These are phyloP conservation scores for Musca vetustissima DNA, from an alignment of 1,140 invertebrate genomes.

Conservation along the genomic window DNA sequence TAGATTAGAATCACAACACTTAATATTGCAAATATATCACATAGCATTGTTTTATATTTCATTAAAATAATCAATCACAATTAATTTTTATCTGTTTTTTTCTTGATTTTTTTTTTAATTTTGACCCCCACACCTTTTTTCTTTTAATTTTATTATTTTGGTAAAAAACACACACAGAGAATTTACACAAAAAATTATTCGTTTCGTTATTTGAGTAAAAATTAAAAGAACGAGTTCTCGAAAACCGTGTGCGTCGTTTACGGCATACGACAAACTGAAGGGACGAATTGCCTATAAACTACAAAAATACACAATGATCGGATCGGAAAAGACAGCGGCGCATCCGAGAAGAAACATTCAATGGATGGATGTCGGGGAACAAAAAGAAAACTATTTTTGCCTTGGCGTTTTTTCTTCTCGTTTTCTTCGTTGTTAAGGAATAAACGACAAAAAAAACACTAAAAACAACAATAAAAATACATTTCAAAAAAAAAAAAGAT, in stretches of 20 bases:
- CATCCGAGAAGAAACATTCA: background rate
- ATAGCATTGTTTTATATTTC: background rate
- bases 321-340: slow-evolving; percentile 8
- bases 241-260: slow-evolving; percentile 21
- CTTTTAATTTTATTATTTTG: background rate
- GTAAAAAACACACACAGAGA: background rate
- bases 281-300: slow-evolving; percentile 11
- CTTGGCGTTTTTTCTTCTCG: too few species aligned
- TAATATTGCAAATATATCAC: background rate
- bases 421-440: too few species aligned
- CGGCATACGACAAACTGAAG: slow-evolving; percentile 25
- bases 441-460: too few species aligned
- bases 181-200: slow-evolving; percentile 5
- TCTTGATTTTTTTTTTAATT: too few species aligned
- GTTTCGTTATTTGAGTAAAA: background rate
- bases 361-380: too few species aligned
- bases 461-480: too few species aligned
- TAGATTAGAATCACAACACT: too few species aligned
- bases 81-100: background rate
- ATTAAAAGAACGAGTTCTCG: slow-evolving; percentile 9
- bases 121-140: slow-evolving; percentile 12
- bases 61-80: background rate
- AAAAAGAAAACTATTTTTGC: slow-evolving; percentile 18
- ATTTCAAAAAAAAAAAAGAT: too few species aligned
- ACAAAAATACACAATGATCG: slow-evolving; percentile 17